A percentile compares a stretch with the other conserved stretches of the same genome.
phyloP scores from a whole-genome alignment of 2,113 vertebrate genomes.

The Apistogramma diplotaenia region DNA sequence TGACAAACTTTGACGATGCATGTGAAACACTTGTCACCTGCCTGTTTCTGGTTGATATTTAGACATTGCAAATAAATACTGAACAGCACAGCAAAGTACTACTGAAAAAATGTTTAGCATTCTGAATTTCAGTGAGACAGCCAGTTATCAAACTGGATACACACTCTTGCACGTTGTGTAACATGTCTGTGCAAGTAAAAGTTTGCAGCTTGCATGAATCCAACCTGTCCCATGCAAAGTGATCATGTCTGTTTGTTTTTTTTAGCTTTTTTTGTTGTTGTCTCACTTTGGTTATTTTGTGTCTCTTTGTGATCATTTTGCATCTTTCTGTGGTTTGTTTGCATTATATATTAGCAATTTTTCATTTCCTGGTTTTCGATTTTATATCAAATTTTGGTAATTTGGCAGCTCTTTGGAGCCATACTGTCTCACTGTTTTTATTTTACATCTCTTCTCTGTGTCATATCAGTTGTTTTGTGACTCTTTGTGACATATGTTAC shows the following conservation, averaged over 20 bases:
- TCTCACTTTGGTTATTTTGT: too few relatives aligned
- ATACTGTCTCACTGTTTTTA: background rate
- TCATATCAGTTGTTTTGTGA: background rate
- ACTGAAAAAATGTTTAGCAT: too few relatives aligned
- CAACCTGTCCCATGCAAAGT: too few relatives aligned
- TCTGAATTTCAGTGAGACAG: too few relatives aligned
- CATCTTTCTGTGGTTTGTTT: background rate
- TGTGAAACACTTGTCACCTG: background rate
- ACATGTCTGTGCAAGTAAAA: too few relatives aligned
- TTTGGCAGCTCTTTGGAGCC: background rate
- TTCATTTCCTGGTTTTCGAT: background rate
- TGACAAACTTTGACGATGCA: background rate
- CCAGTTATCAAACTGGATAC: too few relatives aligned
- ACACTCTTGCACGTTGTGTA: too few relatives aligned
- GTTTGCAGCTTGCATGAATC: too few relatives aligned
- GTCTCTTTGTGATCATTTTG: background rate
- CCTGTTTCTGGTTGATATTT: background rate
- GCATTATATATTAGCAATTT: background rate
- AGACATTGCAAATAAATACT: background rate
- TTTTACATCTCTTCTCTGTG: background rate
- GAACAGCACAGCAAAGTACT: too few relatives aligned
- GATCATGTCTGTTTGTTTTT: too few relatives aligned
- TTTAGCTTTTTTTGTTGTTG: too few relatives aligned
- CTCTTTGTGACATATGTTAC: background rate
- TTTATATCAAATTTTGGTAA: background rate